phyloP scores from a whole-genome alignment of 1,140 invertebrate species.

The Temnothorax curvispinosus region DNA sequence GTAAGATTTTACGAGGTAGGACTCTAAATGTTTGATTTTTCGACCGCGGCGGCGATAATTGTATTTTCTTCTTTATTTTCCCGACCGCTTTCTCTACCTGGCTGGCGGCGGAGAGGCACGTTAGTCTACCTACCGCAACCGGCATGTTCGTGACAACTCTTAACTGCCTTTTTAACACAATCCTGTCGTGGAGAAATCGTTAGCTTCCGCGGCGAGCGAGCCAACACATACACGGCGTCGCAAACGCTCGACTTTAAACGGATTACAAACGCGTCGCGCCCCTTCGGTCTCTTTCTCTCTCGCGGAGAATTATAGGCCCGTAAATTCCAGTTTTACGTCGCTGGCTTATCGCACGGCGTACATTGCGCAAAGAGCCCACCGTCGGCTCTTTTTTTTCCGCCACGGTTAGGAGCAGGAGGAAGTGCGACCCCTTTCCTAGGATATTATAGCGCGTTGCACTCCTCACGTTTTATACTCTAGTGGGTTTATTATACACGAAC shows the following conservation, averaged over 20 bases:
- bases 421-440: background rate
- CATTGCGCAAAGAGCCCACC: background rate
- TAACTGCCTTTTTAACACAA: constrained; percentile 46
- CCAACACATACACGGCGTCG: too few species aligned
- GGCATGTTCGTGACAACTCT: constrained; percentile 47
- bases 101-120: background rate
- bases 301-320: constrained; percentile 33
- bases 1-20: background rate
- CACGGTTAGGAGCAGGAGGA: background rate
- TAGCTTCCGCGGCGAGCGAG: constrained; percentile 19
- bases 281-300: constrained; percentile 1
- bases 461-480: background rate
- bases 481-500: constrained; percentile 17
- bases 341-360: constrained; percentile 1
- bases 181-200: constrained; percentile 41
- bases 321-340: constrained; percentile 44
- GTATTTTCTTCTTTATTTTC: background rate
- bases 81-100: background rate
- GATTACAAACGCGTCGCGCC: constrained; percentile 43
- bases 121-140: constrained; percentile 4
- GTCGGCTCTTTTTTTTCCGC: background rate
- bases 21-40: background rate
- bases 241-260: background rate
- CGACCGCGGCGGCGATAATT: background rate
- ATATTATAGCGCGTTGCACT: constrained; percentile 6